phyloP scores from a whole-genome alignment of 2,113 vertebrate genomes.

The Cinclus cinclus region DNA sequence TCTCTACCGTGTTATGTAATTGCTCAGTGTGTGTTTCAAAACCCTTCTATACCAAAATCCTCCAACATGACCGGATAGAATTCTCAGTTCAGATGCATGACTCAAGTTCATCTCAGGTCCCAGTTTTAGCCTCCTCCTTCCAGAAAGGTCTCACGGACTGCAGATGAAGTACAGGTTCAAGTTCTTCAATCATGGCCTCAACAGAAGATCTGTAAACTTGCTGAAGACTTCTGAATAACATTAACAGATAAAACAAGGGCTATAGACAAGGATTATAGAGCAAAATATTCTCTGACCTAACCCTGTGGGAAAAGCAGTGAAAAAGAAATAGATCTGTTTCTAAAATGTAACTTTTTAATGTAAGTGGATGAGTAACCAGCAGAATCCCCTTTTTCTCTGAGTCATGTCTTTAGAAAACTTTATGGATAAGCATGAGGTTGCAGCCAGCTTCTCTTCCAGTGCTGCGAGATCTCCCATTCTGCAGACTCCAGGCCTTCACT shows the following conservation, averaged over 20 bases:
- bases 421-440: neutral
- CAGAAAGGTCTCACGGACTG: neutral
- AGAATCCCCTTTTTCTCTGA: neutral
- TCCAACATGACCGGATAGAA: neutral
- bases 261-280: neutral
- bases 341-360: neutral
- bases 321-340: neutral
- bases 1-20: neutral
- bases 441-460: neutral
- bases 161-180: neutral
- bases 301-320: neutral
- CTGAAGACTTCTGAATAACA: neutral
- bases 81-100: neutral
- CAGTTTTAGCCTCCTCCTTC: neutral
- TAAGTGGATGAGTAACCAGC: neutral
- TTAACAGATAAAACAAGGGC: neutral
- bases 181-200: neutral
- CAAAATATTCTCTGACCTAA: neutral
- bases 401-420: neutral
- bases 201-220: neutral
- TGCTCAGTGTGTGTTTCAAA: neutral
- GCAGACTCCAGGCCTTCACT: neutral
- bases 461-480: neutral
- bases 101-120: neutral
- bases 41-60: neutral